These are phyloP conservation scores for Dromaius novaehollandiae DNA, from an alignment of 2,113 vertebrate species.

Conservation along the genomic window DNA sequence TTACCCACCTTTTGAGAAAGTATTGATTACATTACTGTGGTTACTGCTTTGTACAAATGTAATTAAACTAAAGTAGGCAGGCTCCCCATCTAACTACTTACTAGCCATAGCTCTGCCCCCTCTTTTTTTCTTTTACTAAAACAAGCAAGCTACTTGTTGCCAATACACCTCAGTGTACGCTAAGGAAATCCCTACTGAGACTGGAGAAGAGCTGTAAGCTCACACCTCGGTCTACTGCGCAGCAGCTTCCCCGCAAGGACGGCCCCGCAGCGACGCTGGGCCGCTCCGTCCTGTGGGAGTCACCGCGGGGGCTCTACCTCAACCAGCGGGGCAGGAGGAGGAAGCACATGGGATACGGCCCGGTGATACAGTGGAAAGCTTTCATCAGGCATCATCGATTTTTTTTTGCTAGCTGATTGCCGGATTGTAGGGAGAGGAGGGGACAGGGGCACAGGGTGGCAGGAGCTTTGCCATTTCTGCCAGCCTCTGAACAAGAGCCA, in stretches of 20 bases:
- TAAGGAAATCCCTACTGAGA: not conserved
- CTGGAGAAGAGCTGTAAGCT: not conserved
- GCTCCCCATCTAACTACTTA: not conserved
- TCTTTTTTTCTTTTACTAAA: not conserved
- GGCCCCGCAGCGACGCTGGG: rapidly evolving
- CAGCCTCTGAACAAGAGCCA: not conserved
- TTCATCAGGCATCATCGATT: not conserved
- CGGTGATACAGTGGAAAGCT: not conserved
- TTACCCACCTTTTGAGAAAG: not conserved
- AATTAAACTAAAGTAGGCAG: conserved; percentile 9
- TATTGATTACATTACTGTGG: not conserved
- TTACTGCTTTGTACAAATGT: not conserved
- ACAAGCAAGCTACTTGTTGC: not conserved
- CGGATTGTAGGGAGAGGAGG: not conserved
- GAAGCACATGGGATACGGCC: not conserved
- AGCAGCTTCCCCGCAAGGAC: not conserved
- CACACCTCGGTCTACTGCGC: not conserved
- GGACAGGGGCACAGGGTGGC: not conserved
- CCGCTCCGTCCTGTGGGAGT: not conserved
- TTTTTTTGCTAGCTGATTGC: not conserved
- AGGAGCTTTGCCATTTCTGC: not conserved
- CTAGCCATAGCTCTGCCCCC: not conserved
- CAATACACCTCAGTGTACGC: not conserved
- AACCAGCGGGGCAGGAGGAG: not conserved
- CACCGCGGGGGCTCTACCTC: not conserved